Base-by-base conservation (phyloP, 1,140 invertebrate genomes). In the Myzus persicae region DNA sequence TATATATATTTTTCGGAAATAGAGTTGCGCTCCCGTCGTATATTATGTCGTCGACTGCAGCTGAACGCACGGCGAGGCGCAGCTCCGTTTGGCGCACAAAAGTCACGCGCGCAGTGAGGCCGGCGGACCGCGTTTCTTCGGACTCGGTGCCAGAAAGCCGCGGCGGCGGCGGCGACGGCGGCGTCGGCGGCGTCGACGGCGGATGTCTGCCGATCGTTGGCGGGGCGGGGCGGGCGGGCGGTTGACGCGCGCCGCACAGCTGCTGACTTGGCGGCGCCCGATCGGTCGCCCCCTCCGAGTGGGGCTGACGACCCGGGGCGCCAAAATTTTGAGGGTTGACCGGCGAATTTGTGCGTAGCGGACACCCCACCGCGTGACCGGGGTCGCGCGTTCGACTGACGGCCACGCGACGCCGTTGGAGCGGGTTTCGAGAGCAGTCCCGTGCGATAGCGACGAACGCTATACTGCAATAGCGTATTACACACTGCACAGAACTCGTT, bases 111-210 rank as follows among this genome's bases (percentile, higher is more conserved):
- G 84, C 88, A 36, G 48, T 51, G 67, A 44, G 22, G 42, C 36
- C 54, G 51, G 67, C 42, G 90, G 38, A 91, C 40, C 31, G 90
- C 90, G 67, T 91, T 91, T 91, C 90, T 91, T 91, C n/a, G 76
- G 90, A 82, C 90, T 14, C 67, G 90, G 67, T 92, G 59, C 90
- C 90, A 92, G 90, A 92, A 92, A 92, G 76, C 46, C 38, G 91
- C 36, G 76, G 46, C 91, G 81, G n/a, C 91, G 42, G 67, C n/a
- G n/a, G n/a, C n/a, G n/a, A n/a, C n/a, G n/a, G n/a, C n/a, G n/a
- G n/a, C n/a, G n/a, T n/a, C n/a, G n/a, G 91, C 36, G 76, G 46
- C 91, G 81, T 22, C 91, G 42, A 42, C 36, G 76, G 46, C 91
- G 81, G n/a, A 81, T n/a, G 67, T 38, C 14, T 67, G 67, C 76